These are phyloP conservation scores for Cetonia aurata DNA, from an alignment of 2,888 invertebrate species.

Conservation along the genomic window DNA sequence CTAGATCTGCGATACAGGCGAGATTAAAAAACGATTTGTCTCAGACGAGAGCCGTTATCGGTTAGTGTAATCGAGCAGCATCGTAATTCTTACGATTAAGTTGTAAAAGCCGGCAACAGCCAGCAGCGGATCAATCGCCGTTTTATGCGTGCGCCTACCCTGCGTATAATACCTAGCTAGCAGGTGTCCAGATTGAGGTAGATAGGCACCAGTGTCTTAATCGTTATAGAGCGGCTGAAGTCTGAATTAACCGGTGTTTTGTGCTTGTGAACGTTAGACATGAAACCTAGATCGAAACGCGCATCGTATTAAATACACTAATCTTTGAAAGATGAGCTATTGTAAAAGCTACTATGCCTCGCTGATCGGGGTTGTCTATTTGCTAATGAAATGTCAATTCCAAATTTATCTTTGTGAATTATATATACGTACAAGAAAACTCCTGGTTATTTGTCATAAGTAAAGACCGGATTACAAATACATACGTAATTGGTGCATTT, in stretches of 20 bases:
- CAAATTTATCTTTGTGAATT: too few relatives aligned
- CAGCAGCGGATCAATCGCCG: slow-evolving; percentile 46
- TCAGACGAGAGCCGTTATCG: slow-evolving; percentile 46
- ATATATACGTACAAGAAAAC: too few relatives aligned
- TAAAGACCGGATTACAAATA: too few relatives aligned
- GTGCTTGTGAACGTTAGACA: background rate
- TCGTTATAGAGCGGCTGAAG: slow-evolving; percentile 45
- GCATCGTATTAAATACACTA: too few relatives aligned
- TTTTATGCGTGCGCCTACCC: slow-evolving; percentile 42
- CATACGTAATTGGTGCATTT: too few relatives aligned
- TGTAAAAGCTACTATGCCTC: too few relatives aligned
- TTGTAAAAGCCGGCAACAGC: slow-evolving; percentile 49
- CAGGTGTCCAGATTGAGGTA: slow-evolving; percentile 58
- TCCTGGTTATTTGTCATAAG: too few relatives aligned
- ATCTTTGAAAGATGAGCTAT: too few relatives aligned
- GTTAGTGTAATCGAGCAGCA: slow-evolving; percentile 50
- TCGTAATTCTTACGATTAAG: slow-evolving; percentile 57
- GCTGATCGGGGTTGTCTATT: too few relatives aligned
- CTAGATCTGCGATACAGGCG: slow-evolving; percentile 1
- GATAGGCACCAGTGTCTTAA: slow-evolving; percentile 54
- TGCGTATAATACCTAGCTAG: slow-evolving; percentile 35
- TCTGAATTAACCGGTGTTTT: slow-evolving; percentile 4
- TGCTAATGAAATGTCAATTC: too few relatives aligned
- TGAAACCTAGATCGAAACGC: too few relatives aligned
- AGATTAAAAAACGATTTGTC: slow-evolving; percentile 56